Evolutionary conservation across 2,888 invertebrate species (phyloP).

Genomic region (Gerris lacustris): DNA sequence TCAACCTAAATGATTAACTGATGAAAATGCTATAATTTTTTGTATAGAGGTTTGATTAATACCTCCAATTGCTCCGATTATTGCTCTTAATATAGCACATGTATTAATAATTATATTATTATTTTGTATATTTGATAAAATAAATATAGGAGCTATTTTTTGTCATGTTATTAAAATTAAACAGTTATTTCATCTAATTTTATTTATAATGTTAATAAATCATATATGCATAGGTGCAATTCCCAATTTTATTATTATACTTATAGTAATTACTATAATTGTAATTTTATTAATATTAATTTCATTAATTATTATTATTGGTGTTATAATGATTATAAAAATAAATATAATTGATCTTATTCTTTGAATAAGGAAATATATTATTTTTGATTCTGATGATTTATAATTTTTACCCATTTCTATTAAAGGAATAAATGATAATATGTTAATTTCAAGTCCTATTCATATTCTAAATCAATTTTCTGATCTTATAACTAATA

Average conservation of each 20-base stretch:
- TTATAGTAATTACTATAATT: too few species aligned
- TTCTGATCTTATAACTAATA: slow-evolving; percentile 42
- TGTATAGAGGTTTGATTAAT: slow-evolving; percentile 46
- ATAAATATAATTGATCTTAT: slow-evolving; percentile 46
- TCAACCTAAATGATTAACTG: slow-evolving; percentile 52
- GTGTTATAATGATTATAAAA: slow-evolving; percentile 37
- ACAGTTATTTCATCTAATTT: slow-evolving; percentile 46
- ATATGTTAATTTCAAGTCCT: slow-evolving; percentile 51
- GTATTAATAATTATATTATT: slow-evolving; percentile 38
- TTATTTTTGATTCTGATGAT: slow-evolving; percentile 45
- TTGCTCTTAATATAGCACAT: slow-evolving; percentile 30
- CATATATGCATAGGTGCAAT: slow-evolving; percentile 48
- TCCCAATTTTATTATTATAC: slow-evolving; percentile 50
- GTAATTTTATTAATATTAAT: background rate
- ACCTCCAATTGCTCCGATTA: slow-evolving; percentile 43
- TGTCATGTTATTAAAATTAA: slow-evolving; percentile 49
- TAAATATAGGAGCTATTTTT: slow-evolving; percentile 50
- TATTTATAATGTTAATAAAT: slow-evolving; percentile 46
- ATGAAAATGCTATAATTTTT: slow-evolving; percentile 49
- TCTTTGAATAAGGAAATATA: slow-evolving; percentile 49
- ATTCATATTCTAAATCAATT: slow-evolving; percentile 44
- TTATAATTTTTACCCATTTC: slow-evolving; percentile 41
- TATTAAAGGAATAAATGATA: slow-evolving; percentile 49
- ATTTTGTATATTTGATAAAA: slow-evolving; percentile 42
- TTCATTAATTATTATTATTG: slow-evolving; percentile 38